Evolutionary conservation across 2,113 vertebrate genomes (phyloP).

Genomic region (Chlorodrepanis virens): DNA sequence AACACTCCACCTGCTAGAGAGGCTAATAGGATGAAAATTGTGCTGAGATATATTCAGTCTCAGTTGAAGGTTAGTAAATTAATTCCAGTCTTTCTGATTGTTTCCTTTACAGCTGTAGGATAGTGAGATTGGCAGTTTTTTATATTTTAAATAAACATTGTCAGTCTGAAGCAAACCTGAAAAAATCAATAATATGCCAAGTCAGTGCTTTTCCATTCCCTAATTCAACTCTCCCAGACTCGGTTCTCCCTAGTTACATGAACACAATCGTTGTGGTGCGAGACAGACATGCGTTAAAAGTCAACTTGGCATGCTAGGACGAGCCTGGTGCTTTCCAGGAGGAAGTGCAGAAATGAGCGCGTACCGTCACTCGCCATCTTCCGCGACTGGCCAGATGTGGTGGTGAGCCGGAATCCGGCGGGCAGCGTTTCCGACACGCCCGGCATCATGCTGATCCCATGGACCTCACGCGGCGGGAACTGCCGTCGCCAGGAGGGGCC

Average conservation of each 20-base stretch:
- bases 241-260: not conserved
- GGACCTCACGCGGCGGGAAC: conserved; percentile 92
- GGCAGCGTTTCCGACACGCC: conserved; percentile 96
- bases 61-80: not conserved
- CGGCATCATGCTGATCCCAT: conserved; percentile 99
- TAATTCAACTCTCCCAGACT: not conserved
- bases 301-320: not conserved
- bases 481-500: conserved; percentile 95
- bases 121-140: not conserved
- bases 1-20: not conserved
- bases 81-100: not conserved
- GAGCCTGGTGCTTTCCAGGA: not conserved
- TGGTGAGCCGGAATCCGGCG: conserved; percentile 92
- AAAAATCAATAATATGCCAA: not conserved
- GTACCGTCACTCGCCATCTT: conserved; percentile 90
- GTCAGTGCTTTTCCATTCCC: not conserved
- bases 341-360: conserved; percentile 14
- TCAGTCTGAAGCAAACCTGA: not conserved
- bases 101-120: not conserved
- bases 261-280: fast-evolving
- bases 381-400: conserved; percentile 90
- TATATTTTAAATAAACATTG: not conserved
- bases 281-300: not conserved
- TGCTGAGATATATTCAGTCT: not conserved
- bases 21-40: not conserved